Percentiles rank a stretch among this genome's conserved stretches.
phyloP scores from a whole-genome alignment of 2,113 vertebrate genomes.

The Varanus komodoensis region DNA sequence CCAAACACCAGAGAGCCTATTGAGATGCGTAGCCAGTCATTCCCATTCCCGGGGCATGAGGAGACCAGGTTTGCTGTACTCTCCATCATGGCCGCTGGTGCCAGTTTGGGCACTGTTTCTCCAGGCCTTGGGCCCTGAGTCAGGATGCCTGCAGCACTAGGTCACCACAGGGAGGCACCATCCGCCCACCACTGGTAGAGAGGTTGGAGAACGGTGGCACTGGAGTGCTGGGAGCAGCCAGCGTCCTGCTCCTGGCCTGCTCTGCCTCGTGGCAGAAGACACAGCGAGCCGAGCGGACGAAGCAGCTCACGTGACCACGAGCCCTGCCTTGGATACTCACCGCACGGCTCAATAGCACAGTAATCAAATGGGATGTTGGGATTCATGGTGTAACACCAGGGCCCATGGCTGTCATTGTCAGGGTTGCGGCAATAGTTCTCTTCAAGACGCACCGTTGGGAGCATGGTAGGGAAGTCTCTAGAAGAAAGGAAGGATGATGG shows the following conservation, averaged over 20 bases:
- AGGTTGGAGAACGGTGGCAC: not conserved
- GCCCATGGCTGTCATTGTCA: conserved; percentile 90
- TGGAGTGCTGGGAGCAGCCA: not conserved
- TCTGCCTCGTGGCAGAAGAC: not conserved
- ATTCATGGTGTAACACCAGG: conserved; percentile 96
- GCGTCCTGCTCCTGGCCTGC: not conserved
- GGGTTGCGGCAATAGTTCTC: conserved; percentile 96
- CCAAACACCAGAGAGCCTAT: too few species aligned
- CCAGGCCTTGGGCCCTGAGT: too few species aligned
- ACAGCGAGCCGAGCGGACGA: not conserved
- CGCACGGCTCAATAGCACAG: conserved; percentile 91
- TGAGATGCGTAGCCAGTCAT: too few species aligned
- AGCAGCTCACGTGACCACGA: not conserved
- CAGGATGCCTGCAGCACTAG: too few species aligned
- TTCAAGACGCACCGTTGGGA: conserved; percentile 84
- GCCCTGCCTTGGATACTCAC: conserved; percentile 66
- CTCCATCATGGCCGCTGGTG: too few species aligned
- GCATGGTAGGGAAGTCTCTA: conserved; percentile 85
- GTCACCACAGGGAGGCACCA: not conserved
- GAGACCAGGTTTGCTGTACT: too few species aligned
- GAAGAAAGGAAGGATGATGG: not conserved
- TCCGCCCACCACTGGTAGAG: not conserved
- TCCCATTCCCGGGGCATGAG: too few species aligned
- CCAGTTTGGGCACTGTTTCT: too few species aligned
- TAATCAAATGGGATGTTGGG: conserved; percentile 94